phyloP scores from a whole-genome alignment of 2,888 invertebrate species.

The Drosophila leonis region DNA sequence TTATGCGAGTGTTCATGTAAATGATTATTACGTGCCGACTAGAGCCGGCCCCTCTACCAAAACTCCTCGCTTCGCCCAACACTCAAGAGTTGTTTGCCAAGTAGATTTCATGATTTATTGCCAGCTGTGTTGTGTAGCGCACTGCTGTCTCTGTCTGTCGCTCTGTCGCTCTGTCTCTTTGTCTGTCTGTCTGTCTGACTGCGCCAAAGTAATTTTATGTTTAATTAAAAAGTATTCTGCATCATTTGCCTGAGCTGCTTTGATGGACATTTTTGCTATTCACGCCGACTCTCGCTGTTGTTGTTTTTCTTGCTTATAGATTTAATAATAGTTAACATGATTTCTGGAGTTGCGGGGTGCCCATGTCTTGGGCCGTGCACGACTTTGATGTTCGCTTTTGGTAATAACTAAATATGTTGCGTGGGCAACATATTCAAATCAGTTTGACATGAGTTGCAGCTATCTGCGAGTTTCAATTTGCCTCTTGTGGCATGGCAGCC shows the following conservation, averaged over 20 bases:
- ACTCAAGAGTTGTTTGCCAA: slow-evolving; percentile 61
- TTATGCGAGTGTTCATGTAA: slow-evolving; percentile 82
- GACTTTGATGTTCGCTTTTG: slow-evolving; percentile 73
- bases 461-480: slow-evolving; percentile 44
- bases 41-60: slow-evolving; percentile 1
- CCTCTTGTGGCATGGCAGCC: slow-evolving; percentile 3
- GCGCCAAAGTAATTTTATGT: slow-evolving; percentile 79
- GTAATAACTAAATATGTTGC: slow-evolving; percentile 60
- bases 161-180: slow-evolving; percentile 24
- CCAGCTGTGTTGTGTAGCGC: slow-evolving; percentile 43
- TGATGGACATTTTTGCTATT: slow-evolving; percentile 78
- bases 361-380: slow-evolving; percentile 58
- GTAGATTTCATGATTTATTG: slow-evolving; percentile 79
- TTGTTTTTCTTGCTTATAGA: slow-evolving; percentile 64
- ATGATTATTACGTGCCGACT: slow-evolving; percentile 81
- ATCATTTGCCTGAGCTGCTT: slow-evolving; percentile 64
- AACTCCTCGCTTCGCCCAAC: slow-evolving; percentile 5
- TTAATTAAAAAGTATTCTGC: slow-evolving; percentile 79
- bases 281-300: slow-evolving; percentile 48
- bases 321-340: slow-evolving; percentile 80
- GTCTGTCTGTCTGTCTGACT: slow-evolving; percentile 47
- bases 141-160: slow-evolving; percentile 23
- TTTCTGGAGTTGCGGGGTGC: slow-evolving; percentile 52
- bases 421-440: slow-evolving; percentile 74
- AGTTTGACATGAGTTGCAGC: slow-evolving; percentile 57